Evolutionary conservation across 2,797 vertebrate species (phyloP).

Genomic region (Odontamblyopus rebecca): DNA sequence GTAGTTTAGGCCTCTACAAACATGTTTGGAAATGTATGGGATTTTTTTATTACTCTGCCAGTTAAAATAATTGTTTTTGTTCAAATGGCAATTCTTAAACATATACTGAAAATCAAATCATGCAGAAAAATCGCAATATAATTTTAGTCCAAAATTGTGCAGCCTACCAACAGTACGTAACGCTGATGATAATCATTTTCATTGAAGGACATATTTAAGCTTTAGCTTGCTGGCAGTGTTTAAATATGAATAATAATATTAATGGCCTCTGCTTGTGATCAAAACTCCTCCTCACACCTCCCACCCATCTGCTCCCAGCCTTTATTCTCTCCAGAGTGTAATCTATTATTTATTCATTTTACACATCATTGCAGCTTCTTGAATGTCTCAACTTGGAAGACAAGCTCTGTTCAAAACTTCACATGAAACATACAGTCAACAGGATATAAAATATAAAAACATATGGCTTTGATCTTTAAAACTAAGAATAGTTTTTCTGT

Average conservation of each 20-base stretch:
- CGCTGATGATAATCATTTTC: neutral
- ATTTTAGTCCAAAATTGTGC: too few relatives aligned
- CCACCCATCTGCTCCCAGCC: conserved; percentile 30
- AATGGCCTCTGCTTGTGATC: conserved; percentile 25
- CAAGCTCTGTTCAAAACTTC: conserved; percentile 4
- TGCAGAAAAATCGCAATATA: too few relatives aligned
- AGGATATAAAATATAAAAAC: neutral
- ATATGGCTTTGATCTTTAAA: neutral
- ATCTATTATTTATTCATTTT: conserved; percentile 47
- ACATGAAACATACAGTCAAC: neutral
- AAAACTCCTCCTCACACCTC: conserved; percentile 29
- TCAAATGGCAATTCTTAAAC: too few relatives aligned
- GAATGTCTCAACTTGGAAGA: conserved; percentile 24
- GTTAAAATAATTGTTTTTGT: too few relatives aligned
- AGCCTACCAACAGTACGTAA: neutral
- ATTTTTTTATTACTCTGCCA: too few relatives aligned
- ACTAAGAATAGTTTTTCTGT: neutral
- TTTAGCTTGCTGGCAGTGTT: conserved; percentile 30
- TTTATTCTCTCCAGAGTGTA: conserved; percentile 31
- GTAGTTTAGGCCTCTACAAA: too few relatives aligned
- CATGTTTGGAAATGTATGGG: too few relatives aligned
- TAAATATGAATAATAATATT: conserved; percentile 12
- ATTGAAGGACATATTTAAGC: neutral
- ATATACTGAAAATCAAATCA: too few relatives aligned
- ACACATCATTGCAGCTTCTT: conserved; percentile 18